phyloP scores from a whole-genome alignment of 2,888 invertebrate species.

The Perithous albicinctus region DNA sequence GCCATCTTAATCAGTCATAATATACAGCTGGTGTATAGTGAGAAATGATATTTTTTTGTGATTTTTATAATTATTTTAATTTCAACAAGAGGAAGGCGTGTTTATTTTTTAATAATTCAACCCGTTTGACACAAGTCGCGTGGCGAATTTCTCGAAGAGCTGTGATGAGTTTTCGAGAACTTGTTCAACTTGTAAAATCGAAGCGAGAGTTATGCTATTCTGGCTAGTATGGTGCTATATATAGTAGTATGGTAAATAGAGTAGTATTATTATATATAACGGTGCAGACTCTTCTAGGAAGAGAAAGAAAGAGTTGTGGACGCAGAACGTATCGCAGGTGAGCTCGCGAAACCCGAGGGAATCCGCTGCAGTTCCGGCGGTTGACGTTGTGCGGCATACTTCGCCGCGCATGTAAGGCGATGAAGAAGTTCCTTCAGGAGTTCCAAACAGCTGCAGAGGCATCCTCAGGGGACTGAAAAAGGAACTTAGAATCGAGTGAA shows the following conservation, averaged over 20 bases:
- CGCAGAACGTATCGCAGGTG: neutral
- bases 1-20: no score
- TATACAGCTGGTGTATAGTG: no score
- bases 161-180: neutral
- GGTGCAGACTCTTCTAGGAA: neutral
- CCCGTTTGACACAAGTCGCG: neutral
- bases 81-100: neutral
- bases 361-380: slow-evolving; percentile 21
- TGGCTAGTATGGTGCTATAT: neutral
- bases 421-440: neutral
- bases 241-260: no score
- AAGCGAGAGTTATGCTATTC: neutral
- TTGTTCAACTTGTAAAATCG: neutral
- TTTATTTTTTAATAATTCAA: neutral
- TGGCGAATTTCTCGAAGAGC: no score
- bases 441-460: slow-evolving; percentile 10
- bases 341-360: slow-evolving; percentile 1
- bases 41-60: no score
- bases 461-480: neutral
- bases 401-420: slow-evolving; percentile 6
- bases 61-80: neutral
- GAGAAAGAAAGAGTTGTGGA: neutral
- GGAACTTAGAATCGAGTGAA: slow-evolving; percentile 10
- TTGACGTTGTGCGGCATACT: slow-evolving; percentile 18
- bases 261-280: neutral